phyloP scores from a whole-genome alignment of 2,797 vertebrate species.

The Rhinichthys osculus region DNA sequence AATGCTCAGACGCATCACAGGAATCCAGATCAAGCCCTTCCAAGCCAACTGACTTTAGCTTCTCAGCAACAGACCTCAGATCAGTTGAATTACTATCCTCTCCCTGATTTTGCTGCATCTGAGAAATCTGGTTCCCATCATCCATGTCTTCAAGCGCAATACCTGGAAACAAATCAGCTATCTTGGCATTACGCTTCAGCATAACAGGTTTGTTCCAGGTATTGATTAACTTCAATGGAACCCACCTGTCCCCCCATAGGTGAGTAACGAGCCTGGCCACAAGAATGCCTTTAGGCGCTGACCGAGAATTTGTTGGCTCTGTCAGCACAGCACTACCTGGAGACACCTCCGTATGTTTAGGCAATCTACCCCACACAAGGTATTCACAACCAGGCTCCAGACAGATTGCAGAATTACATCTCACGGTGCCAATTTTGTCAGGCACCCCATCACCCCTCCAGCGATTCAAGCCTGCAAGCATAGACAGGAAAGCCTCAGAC shows the following conservation, averaged over 20 bases:
- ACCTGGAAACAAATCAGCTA: too few relatives aligned
- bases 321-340: conserved; percentile 52
- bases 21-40: not conserved
- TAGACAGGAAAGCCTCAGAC: not conserved
- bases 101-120: not conserved
- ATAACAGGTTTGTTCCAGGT: conserved; percentile 17
- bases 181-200: not conserved
- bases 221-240: not conserved
- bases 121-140: not conserved
- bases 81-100: not conserved
- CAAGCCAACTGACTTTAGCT: conserved; percentile 14
- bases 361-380: conserved; percentile 26
- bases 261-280: conserved; percentile 23
- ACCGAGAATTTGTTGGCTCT: conserved; percentile 28
- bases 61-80: not conserved
- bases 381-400: not conserved
- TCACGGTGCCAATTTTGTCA: not conserved
- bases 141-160: too few relatives aligned
- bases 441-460: not conserved
- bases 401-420: not conserved
- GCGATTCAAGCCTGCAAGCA: conserved; percentile 1
- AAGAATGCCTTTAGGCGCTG: conserved; percentile 44
- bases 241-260: conserved; percentile 39
- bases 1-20: not conserved
- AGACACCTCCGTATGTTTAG: conserved; percentile 10